Percentiles rank a stretch among this genome's conserved stretches.
Evolutionary conservation across 2,888 invertebrate species (phyloP).

Genomic region (Drosophila anceps): DNA sequence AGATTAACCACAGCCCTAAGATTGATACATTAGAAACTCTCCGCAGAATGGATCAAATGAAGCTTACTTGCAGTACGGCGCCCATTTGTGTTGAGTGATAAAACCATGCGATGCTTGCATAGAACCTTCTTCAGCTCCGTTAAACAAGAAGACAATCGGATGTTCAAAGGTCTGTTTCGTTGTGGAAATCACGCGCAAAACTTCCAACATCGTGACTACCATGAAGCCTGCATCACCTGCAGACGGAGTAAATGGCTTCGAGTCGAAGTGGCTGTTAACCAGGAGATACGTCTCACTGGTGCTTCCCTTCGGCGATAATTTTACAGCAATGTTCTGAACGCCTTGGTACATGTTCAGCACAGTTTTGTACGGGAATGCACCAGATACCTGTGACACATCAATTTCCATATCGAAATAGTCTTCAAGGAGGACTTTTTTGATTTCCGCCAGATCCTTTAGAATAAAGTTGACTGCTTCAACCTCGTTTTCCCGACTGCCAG

Average conservation of each 20-base stretch:
- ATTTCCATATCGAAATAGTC: conserved; percentile 78
- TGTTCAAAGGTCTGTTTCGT: conserved; percentile 85
- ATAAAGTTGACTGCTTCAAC: conserved; percentile 87
- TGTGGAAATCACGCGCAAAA: conserved; percentile 85
- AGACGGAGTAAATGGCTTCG: conserved; percentile 92
- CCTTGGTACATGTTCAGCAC: conserved; percentile 76
- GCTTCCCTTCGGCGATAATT: conserved; percentile 68
- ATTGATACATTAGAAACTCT: background rate
- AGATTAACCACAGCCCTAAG: conserved; percentile 92
- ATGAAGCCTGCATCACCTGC: conserved; percentile 86
- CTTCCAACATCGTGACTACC: conserved; percentile 88
- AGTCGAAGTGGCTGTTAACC: conserved; percentile 95
- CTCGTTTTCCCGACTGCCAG: conserved; percentile 91
- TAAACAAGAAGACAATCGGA: conserved; percentile 88
- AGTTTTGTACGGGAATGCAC: conserved; percentile 58
- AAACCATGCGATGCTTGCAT: conserved; percentile 89
- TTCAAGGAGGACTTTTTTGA: conserved; percentile 56
- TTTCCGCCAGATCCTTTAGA: conserved; percentile 64
- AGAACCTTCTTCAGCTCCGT: conserved; percentile 89
- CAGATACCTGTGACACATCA: conserved; percentile 76
- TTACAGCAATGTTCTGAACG: conserved; percentile 82
- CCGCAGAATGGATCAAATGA: background rate
- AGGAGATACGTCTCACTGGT: conserved; percentile 85
- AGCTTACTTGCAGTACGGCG: conserved; percentile 87
- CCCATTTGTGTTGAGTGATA: conserved; percentile 91